Conservation (phyloP, 2,113 vertebrate species). For the Seriola rivoliana region DNA sequence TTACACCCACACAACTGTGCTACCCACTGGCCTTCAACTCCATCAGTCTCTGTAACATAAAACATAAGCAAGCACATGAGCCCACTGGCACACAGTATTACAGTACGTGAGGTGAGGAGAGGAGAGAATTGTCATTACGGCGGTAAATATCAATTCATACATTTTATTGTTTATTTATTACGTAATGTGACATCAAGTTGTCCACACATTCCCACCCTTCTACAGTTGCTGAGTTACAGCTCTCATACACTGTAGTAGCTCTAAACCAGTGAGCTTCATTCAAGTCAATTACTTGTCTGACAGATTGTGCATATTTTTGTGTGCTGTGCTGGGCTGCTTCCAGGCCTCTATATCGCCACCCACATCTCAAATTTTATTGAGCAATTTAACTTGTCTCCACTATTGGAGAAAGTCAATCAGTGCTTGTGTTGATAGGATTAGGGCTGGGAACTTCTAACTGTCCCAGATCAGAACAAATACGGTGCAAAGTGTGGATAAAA, state of each 20-base stretch:
- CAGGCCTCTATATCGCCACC: constrained; percentile 22
- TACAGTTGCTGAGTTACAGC: constrained; percentile 5
- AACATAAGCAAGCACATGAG: constrained; percentile 61
- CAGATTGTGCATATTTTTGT: constrained; percentile 24
- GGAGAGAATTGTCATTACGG: not conserved
- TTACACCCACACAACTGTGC: constrained; percentile 67
- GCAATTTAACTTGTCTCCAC: constrained; percentile 17
- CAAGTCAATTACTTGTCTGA: constrained; percentile 6
- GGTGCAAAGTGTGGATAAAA: not conserved
- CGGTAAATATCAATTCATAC: constrained; percentile 9
- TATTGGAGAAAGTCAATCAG: constrained; percentile 23
- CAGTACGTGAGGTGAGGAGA: not conserved
- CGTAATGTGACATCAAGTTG: constrained; percentile 9
- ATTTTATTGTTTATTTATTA: constrained; percentile 1
- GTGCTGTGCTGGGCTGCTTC: constrained; percentile 24
- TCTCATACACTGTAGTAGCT: not conserved
- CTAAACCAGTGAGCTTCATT: not conserved
- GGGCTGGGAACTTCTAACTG: not conserved
- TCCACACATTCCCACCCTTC: not conserved
- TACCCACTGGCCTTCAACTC: constrained; percentile 63
- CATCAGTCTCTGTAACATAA: constrained; percentile 69
- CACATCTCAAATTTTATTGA: constrained; percentile 23
- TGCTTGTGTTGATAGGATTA: not conserved
- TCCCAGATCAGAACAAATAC: constrained; percentile 16
- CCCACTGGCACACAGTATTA: constrained; percentile 24